These are phyloP conservation scores for Sceloporus tristichus DNA, from an alignment of 2,113 vertebrate species.

Conservation along the genomic window DNA sequence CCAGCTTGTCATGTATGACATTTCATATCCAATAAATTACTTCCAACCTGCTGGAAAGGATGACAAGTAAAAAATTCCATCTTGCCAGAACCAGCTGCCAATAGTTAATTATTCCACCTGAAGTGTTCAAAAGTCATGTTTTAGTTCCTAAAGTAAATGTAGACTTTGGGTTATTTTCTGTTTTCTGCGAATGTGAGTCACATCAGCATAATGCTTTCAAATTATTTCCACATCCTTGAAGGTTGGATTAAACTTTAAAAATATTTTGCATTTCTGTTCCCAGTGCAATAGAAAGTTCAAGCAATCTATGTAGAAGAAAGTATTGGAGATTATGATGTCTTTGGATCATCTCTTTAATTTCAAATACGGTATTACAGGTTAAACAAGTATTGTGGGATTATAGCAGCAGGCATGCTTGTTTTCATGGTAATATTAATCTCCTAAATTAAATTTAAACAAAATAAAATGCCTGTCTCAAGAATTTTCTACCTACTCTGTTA, in stretches of 20 bases:
- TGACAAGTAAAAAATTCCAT: background rate
- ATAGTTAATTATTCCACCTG: background rate
- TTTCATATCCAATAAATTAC: background rate
- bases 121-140: background rate
- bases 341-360: background rate
- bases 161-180: background rate
- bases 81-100: background rate
- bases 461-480: background rate
- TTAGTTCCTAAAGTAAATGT: background rate
- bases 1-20: background rate
- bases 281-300: background rate
- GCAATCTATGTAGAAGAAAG: background rate
- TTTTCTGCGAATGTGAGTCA: background rate
- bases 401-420: background rate
- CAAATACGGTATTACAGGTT: background rate
- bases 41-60: background rate
- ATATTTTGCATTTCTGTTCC: background rate
- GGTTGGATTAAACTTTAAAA: background rate
- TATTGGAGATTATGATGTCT: background rate
- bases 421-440: background rate
- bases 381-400: background rate
- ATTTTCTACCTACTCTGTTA: background rate
- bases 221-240: background rate
- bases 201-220: background rate
- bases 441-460: background rate